Evolutionary conservation across 2,888 invertebrate species (phyloP).

Genomic region (Drosophila phalerata): DNA sequence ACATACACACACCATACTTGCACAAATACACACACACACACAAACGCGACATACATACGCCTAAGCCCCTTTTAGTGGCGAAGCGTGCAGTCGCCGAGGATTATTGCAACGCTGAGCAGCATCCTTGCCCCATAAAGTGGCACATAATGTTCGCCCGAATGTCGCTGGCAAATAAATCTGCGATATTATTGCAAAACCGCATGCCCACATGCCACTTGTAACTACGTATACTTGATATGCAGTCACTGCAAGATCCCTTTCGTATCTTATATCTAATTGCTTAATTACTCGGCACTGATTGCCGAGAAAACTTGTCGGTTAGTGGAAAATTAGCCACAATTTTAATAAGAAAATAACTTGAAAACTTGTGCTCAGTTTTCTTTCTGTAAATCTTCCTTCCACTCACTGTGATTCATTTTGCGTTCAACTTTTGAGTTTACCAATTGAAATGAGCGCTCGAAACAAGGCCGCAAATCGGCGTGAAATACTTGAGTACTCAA

Average conservation of each 20-base stretch:
- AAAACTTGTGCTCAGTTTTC: slow-evolving; percentile 19
- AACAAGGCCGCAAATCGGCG: slow-evolving; percentile 68
- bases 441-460: slow-evolving; percentile 55
- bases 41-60: slow-evolving; percentile 10
- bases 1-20: slow-evolving; percentile 6
- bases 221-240: slow-evolving; percentile 42
- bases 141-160: slow-evolving; percentile 57
- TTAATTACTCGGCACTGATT: slow-evolving; percentile 63
- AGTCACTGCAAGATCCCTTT: slow-evolving; percentile 20
- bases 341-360: slow-evolving; percentile 52
- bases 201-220: slow-evolving; percentile 31
- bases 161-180: slow-evolving; percentile 54
- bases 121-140: slow-evolving; percentile 64
- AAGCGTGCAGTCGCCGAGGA: slow-evolving; percentile 50
- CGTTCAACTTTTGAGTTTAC: slow-evolving; percentile 23
- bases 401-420: slow-evolving; percentile 1
- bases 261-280: slow-evolving; percentile 52
- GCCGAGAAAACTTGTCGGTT: slow-evolving; percentile 50
- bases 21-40: background rate
- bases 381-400: slow-evolving; percentile 1
- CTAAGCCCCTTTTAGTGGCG: slow-evolving; percentile 53
- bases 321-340: slow-evolving; percentile 52
- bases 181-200: slow-evolving; percentile 51
- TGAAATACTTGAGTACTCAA: slow-evolving; percentile 81
- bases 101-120: slow-evolving; percentile 61